Conservation (phyloP, 1,140 invertebrate genomes). For the Amyelois transitella region DNA sequence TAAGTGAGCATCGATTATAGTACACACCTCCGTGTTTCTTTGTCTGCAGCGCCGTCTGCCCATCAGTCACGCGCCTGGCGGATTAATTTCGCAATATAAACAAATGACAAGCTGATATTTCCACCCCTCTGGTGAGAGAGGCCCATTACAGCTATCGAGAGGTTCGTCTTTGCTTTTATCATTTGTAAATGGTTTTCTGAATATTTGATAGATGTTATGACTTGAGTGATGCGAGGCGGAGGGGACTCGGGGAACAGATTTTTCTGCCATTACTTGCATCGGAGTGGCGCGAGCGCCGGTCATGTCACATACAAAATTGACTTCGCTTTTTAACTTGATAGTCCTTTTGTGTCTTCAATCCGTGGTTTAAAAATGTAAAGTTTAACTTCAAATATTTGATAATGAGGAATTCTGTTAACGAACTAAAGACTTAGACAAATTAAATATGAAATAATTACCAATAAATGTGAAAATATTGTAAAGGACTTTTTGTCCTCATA, state of each 20-base stretch:
- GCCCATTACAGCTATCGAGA: slow-evolving; percentile 22
- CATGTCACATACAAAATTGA: no score
- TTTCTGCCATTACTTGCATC: no score
- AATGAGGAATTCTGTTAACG: no score
- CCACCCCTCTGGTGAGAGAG: slow-evolving; percentile 24
- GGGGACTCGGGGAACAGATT: background rate
- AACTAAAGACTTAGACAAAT: no score
- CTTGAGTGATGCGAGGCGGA: background rate
- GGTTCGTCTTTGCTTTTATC: slow-evolving; percentile 23
- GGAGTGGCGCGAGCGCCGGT: no score
- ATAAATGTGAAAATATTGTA: no score
- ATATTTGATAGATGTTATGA: slow-evolving; percentile 21
- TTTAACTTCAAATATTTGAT: no score
- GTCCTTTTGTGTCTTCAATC: no score
- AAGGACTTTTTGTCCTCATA: no score
- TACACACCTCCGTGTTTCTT: slow-evolving; percentile 62
- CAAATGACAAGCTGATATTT: slow-evolving; percentile 48
- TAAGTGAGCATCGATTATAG: slow-evolving; percentile 67
- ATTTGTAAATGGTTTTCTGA: slow-evolving; percentile 22
- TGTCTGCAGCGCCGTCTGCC: slow-evolving; percentile 50
- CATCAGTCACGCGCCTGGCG: slow-evolving; percentile 39
- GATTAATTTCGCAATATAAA: slow-evolving; percentile 55
- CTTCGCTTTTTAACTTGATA: no score
- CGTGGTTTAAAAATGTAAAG: no score
- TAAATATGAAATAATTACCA: no score